Evolutionary conservation across 2,113 vertebrate genomes (phyloP), one percentile per base, ranked within the genome.

Genomic region (Anas platyrhynchos): DNA sequence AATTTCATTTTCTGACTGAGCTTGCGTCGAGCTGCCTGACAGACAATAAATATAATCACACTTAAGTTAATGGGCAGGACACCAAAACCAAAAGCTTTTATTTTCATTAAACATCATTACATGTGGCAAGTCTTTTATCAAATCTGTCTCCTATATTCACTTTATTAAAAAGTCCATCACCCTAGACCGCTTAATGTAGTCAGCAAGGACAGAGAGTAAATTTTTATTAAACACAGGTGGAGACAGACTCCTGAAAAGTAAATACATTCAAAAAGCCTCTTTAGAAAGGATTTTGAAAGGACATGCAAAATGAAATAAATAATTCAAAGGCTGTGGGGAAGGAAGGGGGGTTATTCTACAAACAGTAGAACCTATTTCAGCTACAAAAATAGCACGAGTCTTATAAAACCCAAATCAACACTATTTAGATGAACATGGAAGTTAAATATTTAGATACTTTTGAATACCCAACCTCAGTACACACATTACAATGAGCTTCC

Each of bases 61-160:
- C 95, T 96, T 94, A 83, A 79, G 72, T 16, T 75, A 92, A 62
- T 59, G 84, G 95, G 92, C 90, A 96, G 88, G 54, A 92, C 82
- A 96, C 75, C 92, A 96, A 94, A 89, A 76, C 93, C 93, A 34
- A 89, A 87, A 95, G 94, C 95, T 96, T 96, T 97, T 91, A 93
- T 93, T 94, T 96, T 97, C 96, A 96, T 97, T 97, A 94, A 92
- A 63, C 89, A 88, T 84, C 76, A 72, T 97, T 96, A 94, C 82
- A 77, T 14, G 76, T 96, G 97, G 73, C 96, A 76, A n/a, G 68
- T 93, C 94, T 91, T 97, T 94, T 86, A 95, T 96, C 96, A 96
- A 92, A 86, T 11, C 72, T 69, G 90, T 77, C 94, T 79, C 94
- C 4, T 3, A 82, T 76, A 88, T 21, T 92, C 93, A 82, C 94